These are phyloP conservation scores for Bimastos eiseni DNA, from an alignment of 2,888 invertebrate species.

Conservation along the genomic window DNA sequence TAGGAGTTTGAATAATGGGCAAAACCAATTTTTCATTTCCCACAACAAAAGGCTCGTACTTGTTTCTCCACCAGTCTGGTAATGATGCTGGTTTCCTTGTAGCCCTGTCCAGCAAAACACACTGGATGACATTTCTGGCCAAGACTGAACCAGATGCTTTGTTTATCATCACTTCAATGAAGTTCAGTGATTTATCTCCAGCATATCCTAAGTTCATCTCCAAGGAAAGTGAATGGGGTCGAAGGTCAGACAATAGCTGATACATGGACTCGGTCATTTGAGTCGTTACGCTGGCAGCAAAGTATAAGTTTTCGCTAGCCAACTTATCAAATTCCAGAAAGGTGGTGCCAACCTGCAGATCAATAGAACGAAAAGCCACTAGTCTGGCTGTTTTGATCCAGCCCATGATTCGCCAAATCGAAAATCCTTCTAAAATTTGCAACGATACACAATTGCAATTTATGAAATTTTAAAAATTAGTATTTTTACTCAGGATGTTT, in stretches of 20 bases:
- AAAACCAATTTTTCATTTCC: constrained; percentile 46
- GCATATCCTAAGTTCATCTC: neutral
- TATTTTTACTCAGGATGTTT: neutral
- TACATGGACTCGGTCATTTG: neutral
- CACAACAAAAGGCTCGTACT: constrained; percentile 46
- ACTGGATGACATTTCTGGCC: constrained; percentile 25
- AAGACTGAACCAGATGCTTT: neutral
- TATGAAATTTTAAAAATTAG: neutral
- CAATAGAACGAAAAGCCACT: neutral
- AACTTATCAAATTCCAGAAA: neutral
- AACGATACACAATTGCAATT: neutral
- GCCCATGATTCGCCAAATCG: neutral
- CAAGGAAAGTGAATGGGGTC: neutral
- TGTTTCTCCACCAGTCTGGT: constrained; percentile 55
- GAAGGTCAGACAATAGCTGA: neutral
- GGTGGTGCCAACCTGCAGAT: neutral
- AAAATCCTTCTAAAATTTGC: neutral
- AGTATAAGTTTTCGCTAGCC: neutral
- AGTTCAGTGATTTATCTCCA: neutral
- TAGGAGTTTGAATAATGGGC: constrained; percentile 44
- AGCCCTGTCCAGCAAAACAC: constrained; percentile 50
- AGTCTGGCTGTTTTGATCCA: neutral
- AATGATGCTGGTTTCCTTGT: constrained; percentile 50
- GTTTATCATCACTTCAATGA: neutral
- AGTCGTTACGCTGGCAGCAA: neutral